Conservation (phyloP, 2,113 vertebrate species). For the Cynopterus brachyotis region DNA sequence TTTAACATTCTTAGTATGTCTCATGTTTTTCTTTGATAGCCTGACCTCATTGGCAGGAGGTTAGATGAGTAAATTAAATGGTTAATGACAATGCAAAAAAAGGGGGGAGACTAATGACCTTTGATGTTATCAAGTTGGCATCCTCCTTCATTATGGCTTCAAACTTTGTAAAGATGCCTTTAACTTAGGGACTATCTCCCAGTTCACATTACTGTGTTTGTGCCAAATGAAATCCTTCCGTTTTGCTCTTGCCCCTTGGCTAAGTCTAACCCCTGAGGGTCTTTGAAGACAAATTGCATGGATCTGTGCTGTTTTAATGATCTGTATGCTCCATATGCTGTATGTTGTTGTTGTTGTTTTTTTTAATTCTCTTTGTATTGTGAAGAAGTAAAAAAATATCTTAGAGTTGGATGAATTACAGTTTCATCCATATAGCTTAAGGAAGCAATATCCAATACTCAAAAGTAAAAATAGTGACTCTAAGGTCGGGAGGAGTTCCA, state of each 20-base stretch:
- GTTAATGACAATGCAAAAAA: neutral
- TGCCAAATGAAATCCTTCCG: constrained; percentile 23
- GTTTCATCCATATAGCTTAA: neutral
- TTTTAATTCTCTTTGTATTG: neutral
- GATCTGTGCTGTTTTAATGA: neutral
- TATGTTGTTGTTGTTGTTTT: neutral
- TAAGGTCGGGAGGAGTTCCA: neutral
- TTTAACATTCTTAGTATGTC: neutral
- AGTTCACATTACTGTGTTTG: neutral
- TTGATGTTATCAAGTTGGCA: neutral
- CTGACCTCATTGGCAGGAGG: neutral
- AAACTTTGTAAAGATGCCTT: neutral
- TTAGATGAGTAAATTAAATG: neutral
- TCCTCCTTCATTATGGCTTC: neutral
- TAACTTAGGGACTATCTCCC: neutral
- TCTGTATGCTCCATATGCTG: neutral
- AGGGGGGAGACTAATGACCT: neutral
- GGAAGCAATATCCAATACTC: neutral
- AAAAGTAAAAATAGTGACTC: neutral
- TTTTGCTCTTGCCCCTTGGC: neutral
- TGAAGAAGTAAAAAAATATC: constrained; percentile 13
- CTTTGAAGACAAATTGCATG: neutral
- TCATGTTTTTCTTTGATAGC: neutral
- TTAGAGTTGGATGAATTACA: neutral
- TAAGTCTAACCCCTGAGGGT: neutral